These are phyloP conservation scores for Saccopteryx leptura DNA, from an alignment of 2,113 vertebrate species.

Conservation along the genomic window DNA sequence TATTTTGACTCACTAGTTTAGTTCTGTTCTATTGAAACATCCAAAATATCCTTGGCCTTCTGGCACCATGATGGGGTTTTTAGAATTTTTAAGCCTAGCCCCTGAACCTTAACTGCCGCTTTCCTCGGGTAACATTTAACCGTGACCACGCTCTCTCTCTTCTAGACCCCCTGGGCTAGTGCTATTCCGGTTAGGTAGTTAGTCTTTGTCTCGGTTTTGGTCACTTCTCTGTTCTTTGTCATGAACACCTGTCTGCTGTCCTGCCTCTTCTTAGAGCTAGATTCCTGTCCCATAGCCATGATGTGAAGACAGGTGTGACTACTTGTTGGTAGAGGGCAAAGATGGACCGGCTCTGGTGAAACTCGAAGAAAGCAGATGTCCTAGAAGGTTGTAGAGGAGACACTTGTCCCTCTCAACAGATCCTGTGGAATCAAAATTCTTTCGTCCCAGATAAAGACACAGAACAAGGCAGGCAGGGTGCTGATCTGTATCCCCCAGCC, in stretches of 20 bases:
- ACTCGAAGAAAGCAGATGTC: not conserved
- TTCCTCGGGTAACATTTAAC: not conserved
- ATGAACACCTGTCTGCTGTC: not conserved
- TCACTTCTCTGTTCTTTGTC: not conserved
- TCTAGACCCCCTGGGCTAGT: too few relatives aligned
- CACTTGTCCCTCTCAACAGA: not conserved
- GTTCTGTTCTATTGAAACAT: slow-evolving; percentile 12
- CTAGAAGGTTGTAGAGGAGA: not conserved
- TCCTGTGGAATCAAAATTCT: not conserved
- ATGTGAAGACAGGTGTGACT: not conserved
- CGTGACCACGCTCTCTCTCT: not conserved
- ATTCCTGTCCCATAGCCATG: not conserved
- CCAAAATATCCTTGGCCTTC: slow-evolving; percentile 3
- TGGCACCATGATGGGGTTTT: not conserved
- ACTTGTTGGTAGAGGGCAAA: not conserved
- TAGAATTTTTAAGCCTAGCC: not conserved
- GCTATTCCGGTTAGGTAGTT: not conserved
- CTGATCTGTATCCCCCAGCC: not conserved
- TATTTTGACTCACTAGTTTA: not conserved
- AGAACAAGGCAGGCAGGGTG: not conserved
- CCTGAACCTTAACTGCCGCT: not conserved
- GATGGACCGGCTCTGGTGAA: not conserved
- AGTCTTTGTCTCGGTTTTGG: not conserved
- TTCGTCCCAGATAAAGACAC: not conserved
- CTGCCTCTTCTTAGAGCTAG: not conserved